Conservation (phyloP, 2,113 vertebrate genomes). For the Pseudois nayaur region DNA sequence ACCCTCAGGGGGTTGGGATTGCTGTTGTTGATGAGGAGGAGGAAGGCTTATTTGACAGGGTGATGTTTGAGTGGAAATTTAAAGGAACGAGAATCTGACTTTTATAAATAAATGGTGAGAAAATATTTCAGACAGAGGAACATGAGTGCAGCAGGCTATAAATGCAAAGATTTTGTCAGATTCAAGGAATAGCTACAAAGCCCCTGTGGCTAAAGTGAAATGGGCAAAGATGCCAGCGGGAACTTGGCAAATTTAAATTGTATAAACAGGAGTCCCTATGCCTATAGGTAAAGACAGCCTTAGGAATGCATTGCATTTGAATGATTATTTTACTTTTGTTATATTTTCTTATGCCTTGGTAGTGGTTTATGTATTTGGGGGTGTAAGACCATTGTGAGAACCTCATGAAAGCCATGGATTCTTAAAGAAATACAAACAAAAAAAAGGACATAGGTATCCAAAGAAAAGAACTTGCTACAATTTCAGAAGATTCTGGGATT, state of each 20-base stretch:
- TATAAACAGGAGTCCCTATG: neutral
- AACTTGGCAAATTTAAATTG: neutral
- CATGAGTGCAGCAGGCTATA: neutral
- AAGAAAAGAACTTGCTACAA: neutral
- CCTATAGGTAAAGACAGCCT: neutral
- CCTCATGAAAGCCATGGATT: neutral
- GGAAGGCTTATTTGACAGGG: neutral
- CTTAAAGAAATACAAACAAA: neutral
- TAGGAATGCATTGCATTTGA: neutral
- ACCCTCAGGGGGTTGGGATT: fast-evolving
- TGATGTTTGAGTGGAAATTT: neutral
- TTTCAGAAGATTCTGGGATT: neutral
- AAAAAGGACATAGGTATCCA: neutral
- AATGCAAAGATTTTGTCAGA: neutral
- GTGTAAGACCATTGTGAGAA: neutral
- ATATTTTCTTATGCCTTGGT: neutral
- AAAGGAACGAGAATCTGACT: neutral
- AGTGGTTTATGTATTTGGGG: neutral
- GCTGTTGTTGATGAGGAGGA: too few species aligned
- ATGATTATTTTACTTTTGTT: neutral
- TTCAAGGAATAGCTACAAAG: neutral
- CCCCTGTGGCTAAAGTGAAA: neutral
- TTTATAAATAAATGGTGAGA: neutral
- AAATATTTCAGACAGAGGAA: neutral
- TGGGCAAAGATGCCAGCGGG: neutral